These are phyloP conservation scores for Laticauda laticaudata DNA, from an alignment of 2,113 vertebrate genomes.

Conservation along the genomic window DNA sequence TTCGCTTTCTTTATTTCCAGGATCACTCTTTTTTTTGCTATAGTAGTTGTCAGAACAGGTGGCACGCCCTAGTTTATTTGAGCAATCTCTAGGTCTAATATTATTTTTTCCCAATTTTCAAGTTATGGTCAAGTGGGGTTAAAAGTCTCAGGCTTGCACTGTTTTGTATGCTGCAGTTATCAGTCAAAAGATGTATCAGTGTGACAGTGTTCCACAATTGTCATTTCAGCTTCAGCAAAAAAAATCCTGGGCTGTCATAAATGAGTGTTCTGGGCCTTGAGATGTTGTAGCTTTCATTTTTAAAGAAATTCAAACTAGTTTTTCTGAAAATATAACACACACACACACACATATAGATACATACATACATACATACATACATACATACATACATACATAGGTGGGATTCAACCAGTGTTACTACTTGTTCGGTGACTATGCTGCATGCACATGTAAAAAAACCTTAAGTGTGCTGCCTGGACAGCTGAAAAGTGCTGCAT, in stretches of 20 bases:
- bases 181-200: background rate
- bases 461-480: too few species aligned
- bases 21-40: background rate
- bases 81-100: background rate
- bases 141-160: background rate
- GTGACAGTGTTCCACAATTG: conserved; percentile 4
- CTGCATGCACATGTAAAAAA: too few species aligned
- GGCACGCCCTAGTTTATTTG: background rate
- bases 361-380: too few species aligned
- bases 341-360: background rate
- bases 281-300: background rate
- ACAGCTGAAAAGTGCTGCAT: too few species aligned
- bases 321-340: background rate
- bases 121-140: background rate
- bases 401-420: too few species aligned
- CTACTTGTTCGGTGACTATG: too few species aligned
- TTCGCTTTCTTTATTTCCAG: background rate
- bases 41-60: background rate
- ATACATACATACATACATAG: too few species aligned
- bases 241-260: conserved; percentile 1
- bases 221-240: conserved; percentile 23
- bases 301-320: background rate
- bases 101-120: background rate
- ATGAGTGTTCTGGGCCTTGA: background rate
- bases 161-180: background rate